Conservation (phyloP, 37 sponge, comb jelly and placozoan species). For the Halichondria panicea region DNA sequence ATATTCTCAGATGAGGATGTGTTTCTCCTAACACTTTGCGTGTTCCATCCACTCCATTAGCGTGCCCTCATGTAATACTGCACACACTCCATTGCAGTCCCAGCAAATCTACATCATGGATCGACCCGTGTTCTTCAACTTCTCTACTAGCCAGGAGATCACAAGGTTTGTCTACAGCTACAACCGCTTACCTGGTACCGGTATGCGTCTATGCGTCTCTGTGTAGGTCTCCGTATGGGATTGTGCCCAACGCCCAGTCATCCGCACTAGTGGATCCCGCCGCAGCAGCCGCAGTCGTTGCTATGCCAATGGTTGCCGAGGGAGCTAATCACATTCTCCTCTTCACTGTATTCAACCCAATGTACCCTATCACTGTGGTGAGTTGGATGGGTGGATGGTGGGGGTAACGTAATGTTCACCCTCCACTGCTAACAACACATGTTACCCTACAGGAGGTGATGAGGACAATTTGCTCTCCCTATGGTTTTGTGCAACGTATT, state of each 20-base stretch:
- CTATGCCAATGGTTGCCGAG: constrained; percentile 9
- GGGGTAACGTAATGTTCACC: not conserved
- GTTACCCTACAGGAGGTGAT: constrained; percentile 68
- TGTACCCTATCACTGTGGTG: constrained; percentile 91
- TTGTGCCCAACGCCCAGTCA: constrained; percentile 47
- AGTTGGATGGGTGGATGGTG: constrained; percentile 6
- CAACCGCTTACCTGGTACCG: not conserved
- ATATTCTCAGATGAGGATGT: too few species aligned
- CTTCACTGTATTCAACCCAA: constrained; percentile 88
- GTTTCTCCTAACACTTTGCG: too few species aligned
- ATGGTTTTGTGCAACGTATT: constrained; percentile 84
- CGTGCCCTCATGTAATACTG: too few species aligned
- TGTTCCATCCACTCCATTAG: too few species aligned
- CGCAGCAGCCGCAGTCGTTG: not conserved
- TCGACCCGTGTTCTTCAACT: constrained; percentile 90
- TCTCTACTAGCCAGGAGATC: constrained; percentile 88
- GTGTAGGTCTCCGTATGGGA: constrained; percentile 85
- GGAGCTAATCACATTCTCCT: constrained; percentile 83
- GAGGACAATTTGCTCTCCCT: constrained; percentile 85
- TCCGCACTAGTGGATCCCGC: too few species aligned
- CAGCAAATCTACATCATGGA: constrained; percentile 85
- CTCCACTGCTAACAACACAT: not conserved
- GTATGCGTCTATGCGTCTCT: not conserved
- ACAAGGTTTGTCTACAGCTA: constrained; percentile 56
- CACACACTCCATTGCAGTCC: constrained; percentile 15